Evolutionary conservation across 2,888 invertebrate genomes (phyloP).

Genomic region (Campoletis raptor): DNA sequence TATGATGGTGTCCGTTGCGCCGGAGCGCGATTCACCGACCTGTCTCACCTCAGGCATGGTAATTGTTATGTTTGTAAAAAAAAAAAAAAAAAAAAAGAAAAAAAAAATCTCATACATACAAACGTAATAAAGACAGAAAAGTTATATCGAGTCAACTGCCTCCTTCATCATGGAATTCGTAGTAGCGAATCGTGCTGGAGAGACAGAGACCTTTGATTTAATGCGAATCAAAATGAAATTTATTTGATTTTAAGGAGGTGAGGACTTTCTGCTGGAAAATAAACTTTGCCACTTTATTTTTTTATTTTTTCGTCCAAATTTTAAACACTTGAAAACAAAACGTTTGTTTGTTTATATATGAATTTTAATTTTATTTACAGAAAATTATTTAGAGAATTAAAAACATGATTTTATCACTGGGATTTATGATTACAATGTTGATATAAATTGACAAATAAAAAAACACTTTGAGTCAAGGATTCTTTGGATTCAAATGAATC

Average conservation of each 20-base stretch:
- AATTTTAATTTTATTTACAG: no score
- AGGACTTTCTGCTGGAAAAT: no score
- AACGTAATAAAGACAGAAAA: conserved; percentile 50
- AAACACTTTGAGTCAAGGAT: not conserved
- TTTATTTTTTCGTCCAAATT: not conserved
- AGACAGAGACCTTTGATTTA: not conserved
- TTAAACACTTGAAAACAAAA: not conserved
- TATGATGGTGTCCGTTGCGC: conserved; percentile 74
- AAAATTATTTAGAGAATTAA: no score
- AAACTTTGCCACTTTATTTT: not conserved
- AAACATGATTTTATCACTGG: no score
- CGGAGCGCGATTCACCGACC: conserved; percentile 64
- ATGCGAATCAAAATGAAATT: conserved; percentile 13
- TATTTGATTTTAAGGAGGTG: conserved; percentile 5
- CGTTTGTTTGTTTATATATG: no score
- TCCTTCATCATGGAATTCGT: conserved; percentile 21
- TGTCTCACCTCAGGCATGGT: conserved; percentile 72
- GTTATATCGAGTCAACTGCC: conserved; percentile 48
- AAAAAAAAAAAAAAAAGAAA: conserved; percentile 2
- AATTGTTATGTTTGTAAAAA: conserved; percentile 77
- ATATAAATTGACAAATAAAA: no score
- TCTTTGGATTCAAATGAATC: not conserved
- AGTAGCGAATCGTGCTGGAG: not conserved
- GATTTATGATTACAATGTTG: no score
- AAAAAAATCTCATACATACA: not conserved